Evolutionary conservation across 64 coral and sea anemone species (phyloP).

Genomic region (Astreopora myriophthalma): DNA sequence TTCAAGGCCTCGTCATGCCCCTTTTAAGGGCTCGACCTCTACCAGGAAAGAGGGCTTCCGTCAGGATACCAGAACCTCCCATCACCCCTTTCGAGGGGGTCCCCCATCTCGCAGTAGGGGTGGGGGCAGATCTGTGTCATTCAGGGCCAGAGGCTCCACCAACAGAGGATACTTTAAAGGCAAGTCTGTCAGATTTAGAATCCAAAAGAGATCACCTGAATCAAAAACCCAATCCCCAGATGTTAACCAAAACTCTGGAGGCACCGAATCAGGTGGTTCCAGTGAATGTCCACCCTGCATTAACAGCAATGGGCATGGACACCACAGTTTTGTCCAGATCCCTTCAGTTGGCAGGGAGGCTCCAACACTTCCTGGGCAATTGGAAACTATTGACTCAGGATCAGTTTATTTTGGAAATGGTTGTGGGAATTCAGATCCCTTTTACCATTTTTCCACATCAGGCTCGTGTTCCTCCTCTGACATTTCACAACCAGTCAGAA

Average conservation of each 20-base stretch:
- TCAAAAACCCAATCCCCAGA: neutral
- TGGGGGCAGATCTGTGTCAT: neutral
- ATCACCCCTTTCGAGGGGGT: neutral
- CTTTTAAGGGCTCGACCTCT: neutral
- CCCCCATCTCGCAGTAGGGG: neutral
- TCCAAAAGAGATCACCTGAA: neutral
- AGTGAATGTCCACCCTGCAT: neutral
- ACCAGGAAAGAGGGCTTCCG: neutral
- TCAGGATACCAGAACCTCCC: neutral
- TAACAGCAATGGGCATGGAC: neutral
- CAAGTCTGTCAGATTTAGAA: neutral
- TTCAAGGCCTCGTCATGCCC: neutral
- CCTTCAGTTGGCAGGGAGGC: neutral
- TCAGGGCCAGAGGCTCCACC: neutral
- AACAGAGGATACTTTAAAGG: neutral
- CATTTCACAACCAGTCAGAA: conserved; percentile 44
- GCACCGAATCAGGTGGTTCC: neutral
- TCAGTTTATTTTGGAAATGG: conserved; percentile 61
- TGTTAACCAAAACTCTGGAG: neutral
- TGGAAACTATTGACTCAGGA: conserved; percentile 24
- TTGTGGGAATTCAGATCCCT: neutral
- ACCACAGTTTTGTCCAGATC: neutral
- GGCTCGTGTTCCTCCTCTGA: neutral
- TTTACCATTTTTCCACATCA: neutral
- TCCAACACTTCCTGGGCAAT: neutral